Evolutionary conservation across 1,140 invertebrate species (phyloP).

Genomic region (Drosophila serrata): DNA sequence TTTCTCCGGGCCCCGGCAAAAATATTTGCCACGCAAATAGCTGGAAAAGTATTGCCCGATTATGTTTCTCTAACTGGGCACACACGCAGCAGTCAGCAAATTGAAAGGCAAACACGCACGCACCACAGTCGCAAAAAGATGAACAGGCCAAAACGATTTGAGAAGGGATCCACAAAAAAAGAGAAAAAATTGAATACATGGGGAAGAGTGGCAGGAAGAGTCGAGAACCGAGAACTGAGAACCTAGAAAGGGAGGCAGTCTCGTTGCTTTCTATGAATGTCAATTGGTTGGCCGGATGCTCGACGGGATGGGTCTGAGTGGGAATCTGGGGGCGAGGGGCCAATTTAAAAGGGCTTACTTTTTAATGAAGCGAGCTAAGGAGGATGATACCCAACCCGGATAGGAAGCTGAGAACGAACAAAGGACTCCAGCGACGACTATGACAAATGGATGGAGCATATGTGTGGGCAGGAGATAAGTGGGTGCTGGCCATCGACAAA

Average conservation of each 20-base stretch:
- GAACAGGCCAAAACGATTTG: conserved; percentile 60
- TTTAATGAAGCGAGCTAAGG: conserved; percentile 73
- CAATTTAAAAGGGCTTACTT: conserved; percentile 82
- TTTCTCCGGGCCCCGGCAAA: conserved; percentile 28
- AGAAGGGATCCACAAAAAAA: conserved; percentile 40
- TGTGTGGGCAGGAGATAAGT: conserved; percentile 35
- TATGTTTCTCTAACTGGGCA: conserved; percentile 78
- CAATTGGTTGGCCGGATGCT: conserved; percentile 61
- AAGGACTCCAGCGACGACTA: conserved; percentile 19
- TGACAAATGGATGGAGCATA: conserved; percentile 50
- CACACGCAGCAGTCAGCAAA: conserved; percentile 66
- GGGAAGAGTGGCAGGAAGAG: conserved; percentile 12
- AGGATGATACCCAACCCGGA: conserved; percentile 36
- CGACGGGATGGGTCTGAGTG: conserved; percentile 14
- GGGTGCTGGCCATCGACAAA: conserved; percentile 35
- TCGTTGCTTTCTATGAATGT: conserved; percentile 66
- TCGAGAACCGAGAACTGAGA: background rate
- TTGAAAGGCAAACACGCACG: conserved; percentile 66
- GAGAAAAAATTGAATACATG: conserved; percentile 15
- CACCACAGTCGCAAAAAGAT: conserved; percentile 27
- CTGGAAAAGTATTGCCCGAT: conserved; percentile 66
- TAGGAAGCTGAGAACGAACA: conserved; percentile 13
- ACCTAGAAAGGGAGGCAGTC: conserved; percentile 40
- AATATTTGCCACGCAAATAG: conserved; percentile 74
- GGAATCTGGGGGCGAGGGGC: conserved; percentile 29